phyloP scores from a whole-genome alignment of 2,113 vertebrate genomes.

The Pseudorhombus dupliciocellatus region DNA sequence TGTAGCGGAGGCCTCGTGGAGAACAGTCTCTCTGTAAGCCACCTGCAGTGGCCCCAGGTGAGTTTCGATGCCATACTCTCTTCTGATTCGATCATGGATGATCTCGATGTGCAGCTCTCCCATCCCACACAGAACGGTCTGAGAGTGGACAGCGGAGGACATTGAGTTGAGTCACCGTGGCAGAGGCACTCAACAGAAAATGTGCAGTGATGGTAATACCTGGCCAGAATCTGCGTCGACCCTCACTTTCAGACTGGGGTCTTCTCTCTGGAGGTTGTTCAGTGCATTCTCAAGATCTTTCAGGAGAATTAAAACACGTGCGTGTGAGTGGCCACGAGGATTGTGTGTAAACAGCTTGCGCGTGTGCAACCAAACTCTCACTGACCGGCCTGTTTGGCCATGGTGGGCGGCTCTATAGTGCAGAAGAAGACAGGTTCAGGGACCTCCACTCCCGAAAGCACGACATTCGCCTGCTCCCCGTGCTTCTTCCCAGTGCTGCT shows the following conservation, averaged over 20 bases:
- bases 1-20: slow-evolving; percentile 79
- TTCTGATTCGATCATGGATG: slow-evolving; percentile 93
- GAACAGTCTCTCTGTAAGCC: slow-evolving; percentile 93
- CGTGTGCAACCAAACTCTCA: not conserved
- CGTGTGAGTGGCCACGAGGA: not conserved
- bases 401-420: slow-evolving; percentile 94
- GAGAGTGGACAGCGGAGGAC: slow-evolving; percentile 18
- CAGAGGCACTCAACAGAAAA: not conserved
- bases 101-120: slow-evolving; percentile 98
- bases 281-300: slow-evolving; percentile 93
- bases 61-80: slow-evolving; percentile 93
- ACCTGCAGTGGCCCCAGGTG: slow-evolving; percentile 93
- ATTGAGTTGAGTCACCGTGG: not conserved
- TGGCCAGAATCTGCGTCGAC: slow-evolving; percentile 80
- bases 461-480: slow-evolving; percentile 67
- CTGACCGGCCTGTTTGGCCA: slow-evolving; percentile 90
- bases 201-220: slow-evolving; percentile 56
- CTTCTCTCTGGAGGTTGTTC: slow-evolving; percentile 93
- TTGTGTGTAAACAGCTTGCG: not conserved
- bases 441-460: slow-evolving; percentile 92
- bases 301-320: not conserved
- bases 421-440: slow-evolving; percentile 99
- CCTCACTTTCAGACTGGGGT: slow-evolving; percentile 87
- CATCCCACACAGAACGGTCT: slow-evolving; percentile 98
- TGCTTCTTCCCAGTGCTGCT: slow-evolving; percentile 33